Conservation (phyloP, 30 jellyfish, hydroid and myxozoan genomes). For the Chrysaora quinquecirrha region DNA sequence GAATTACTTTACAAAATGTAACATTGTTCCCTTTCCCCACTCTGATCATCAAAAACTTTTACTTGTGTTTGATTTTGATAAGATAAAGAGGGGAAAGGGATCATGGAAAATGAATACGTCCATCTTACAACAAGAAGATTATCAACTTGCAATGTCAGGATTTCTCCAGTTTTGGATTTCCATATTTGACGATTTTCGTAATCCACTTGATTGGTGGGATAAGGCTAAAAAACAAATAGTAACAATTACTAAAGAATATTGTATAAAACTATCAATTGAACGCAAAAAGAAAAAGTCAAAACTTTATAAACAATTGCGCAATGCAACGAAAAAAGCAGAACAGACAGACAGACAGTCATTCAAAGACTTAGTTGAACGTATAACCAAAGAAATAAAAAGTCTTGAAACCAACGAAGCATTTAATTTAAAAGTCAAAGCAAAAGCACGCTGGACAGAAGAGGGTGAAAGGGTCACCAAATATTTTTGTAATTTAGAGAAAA, state of each 20-base stretch:
- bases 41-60: background rate
- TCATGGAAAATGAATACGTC: background rate
- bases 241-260: background rate
- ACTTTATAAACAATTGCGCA: background rate
- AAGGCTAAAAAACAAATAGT: background rate
- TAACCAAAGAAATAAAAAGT: background rate
- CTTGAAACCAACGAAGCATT: background rate
- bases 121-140: background rate
- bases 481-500: background rate
- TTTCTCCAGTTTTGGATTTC: background rate
- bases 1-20: background rate
- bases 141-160: constrained; percentile 2
- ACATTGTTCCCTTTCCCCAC: background rate
- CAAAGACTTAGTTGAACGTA: background rate
- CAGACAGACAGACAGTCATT: background rate
- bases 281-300: background rate
- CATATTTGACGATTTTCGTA: background rate
- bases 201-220: constrained; percentile 1
- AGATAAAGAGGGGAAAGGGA: background rate
- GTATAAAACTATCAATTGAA: background rate
- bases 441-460: background rate
- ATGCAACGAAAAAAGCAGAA: background rate
- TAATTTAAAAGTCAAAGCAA: background rate
- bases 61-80: background rate
- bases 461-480: constrained; percentile 4